These are phyloP conservation scores for Murina feae DNA, from an alignment of 2,113 vertebrate genomes.

Conservation along the genomic window DNA sequence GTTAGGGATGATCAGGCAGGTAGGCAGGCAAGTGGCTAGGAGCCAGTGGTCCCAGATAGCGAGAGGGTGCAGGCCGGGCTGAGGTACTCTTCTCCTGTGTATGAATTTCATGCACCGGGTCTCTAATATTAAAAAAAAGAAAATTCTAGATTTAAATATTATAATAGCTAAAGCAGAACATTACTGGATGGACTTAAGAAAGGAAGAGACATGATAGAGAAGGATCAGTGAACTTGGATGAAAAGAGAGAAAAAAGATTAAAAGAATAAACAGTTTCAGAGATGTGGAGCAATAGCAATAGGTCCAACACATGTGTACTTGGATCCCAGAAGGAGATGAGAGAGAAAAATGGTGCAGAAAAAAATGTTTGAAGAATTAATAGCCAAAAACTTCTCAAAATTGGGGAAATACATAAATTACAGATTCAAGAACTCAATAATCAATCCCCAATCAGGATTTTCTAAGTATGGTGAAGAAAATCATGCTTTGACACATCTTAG, in stretches of 20 bases:
- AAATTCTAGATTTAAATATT: neutral
- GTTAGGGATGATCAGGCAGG: too few relatives aligned
- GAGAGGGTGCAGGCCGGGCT: too few relatives aligned
- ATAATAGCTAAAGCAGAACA: neutral
- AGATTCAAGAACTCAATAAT: neutral
- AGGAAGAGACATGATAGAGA: neutral
- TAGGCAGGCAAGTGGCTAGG: too few relatives aligned
- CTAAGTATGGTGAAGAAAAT: neutral
- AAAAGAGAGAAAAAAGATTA: neutral
- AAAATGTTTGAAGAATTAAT: neutral
- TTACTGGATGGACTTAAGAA: neutral
- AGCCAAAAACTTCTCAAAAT: neutral
- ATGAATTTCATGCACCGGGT: too few relatives aligned
- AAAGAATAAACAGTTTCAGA: neutral
- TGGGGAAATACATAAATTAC: neutral
- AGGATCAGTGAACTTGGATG: neutral
- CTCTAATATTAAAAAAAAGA: neutral
- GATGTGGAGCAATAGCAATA: neutral
- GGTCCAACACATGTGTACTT: neutral
- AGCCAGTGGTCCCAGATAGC: too few relatives aligned
- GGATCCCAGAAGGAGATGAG: neutral
- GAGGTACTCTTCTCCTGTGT: too few relatives aligned
- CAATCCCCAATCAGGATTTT: neutral
- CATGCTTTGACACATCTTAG: neutral
- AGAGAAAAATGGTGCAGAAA: neutral